Evolutionary conservation across 37 sponge, comb jelly and placozoan genomes (phyloP), one percentile per base, ranked within the genome.

Genomic region (Trichoplax adhaerens): DNA sequence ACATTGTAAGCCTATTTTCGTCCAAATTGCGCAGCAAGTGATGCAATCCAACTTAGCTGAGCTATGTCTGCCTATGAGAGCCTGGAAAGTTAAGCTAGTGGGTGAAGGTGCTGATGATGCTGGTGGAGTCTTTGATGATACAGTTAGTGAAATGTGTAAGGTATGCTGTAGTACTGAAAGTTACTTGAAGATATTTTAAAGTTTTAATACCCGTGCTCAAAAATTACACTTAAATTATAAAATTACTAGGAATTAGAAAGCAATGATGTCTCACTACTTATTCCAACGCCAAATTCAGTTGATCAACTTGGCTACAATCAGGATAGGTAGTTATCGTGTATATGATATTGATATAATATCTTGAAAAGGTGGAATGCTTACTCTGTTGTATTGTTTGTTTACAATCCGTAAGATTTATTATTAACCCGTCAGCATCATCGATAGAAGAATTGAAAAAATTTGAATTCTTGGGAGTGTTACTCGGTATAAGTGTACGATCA

Each of bases 101-200:
- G 88, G 88, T 52, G 88, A 91, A 66, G 68, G 10, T 49, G 94
- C 94, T 10, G 94, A 88, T 70, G 94, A 93, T 69, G 94, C 94
- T 55, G 94, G 94, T 2, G 94, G 94, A 62, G 89, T 85, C 66
- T 93, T 86, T 85, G 94, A 93, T 70, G 94, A 93, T 53, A 83
- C 88, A 49, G 83, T 93, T 46, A 81, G 86, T 51, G 71, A 71
- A 48, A 68, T 79, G 80, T 62, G 1, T 50, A 66, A 5, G 10
- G 52, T 50, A 8, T 10, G 50, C 7, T 10, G 10, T 66, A 52
- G 50, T 6, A 66, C 48, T 66, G 50, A 5, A 66, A 6, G 6
- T 50, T 50, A 66, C 10, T 10, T 50, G 10, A 6, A 5, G 68
- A 52, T 12, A 7, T 57, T 55, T 72, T 60, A 61, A 10, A 8